phyloP scores from a whole-genome alignment of 2,113 vertebrate species.

The Ahaetulla prasina region DNA sequence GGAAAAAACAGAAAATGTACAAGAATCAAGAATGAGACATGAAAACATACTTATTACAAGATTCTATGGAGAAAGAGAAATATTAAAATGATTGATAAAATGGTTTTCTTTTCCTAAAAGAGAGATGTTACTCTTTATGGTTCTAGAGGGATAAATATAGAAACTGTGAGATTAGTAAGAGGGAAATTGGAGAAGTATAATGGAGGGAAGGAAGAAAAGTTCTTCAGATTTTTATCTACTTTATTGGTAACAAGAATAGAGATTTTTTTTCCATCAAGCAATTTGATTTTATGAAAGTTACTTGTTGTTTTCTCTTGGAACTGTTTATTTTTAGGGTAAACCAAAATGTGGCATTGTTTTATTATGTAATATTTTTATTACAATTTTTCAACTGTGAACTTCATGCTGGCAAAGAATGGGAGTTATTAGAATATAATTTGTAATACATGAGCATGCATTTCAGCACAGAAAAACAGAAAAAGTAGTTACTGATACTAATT shows the following conservation, averaged over 20 bases:
- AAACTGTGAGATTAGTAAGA: background rate
- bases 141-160: background rate
- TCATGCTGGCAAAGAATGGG: background rate
- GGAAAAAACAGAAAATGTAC: constrained; percentile 18
- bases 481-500: background rate
- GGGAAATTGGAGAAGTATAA: background rate
- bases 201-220: background rate
- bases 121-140: background rate
- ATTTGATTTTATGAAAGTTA: constrained; percentile 8
- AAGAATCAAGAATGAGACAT: background rate
- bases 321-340: background rate
- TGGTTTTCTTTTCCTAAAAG: background rate
- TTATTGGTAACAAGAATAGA: background rate
- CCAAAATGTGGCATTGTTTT: background rate
- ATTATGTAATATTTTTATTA: background rate
- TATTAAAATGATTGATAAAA: constrained; percentile 22
- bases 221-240: background rate
- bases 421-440: background rate
- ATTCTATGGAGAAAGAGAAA: background rate
- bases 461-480: background rate
- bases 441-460: background rate
- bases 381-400: background rate
- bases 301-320: background rate
- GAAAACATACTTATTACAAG: constrained; percentile 6
- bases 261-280: background rate